These are phyloP conservation scores for Heliconius ethilla DNA, from an alignment of 2,888 invertebrate species.

Conservation along the genomic window DNA sequence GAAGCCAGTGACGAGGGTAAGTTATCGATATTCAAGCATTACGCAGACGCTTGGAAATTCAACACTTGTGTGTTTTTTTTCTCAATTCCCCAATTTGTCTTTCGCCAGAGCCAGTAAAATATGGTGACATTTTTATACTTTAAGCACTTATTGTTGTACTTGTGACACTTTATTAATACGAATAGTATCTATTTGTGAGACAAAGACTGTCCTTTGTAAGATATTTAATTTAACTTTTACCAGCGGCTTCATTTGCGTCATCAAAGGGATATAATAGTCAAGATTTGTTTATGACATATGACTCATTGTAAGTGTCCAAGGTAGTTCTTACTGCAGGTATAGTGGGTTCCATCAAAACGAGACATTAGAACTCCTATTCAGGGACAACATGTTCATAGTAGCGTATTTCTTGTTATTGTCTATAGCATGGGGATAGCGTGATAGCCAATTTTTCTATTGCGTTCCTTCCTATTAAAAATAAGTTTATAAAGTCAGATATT, in stretches of 20 bases:
- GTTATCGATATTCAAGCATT: conserved; percentile 49
- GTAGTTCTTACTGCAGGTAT: no score
- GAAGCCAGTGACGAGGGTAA: conserved; percentile 41
- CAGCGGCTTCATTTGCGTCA: no score
- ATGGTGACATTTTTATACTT: conserved; percentile 34
- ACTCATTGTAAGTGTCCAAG: no score
- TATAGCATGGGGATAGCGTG: no score
- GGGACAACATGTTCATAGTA: no score
- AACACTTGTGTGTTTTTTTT: no score
- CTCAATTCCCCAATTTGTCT: conserved; percentile 45
- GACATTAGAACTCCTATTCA: no score
- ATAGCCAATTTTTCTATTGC: no score
- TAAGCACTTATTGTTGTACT: conserved; percentile 25
- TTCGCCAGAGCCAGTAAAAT: conserved; percentile 34
- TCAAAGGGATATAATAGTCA: no score
- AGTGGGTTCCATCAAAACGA: no score
- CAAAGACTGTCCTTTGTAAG: background rate
- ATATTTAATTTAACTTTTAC: background rate
- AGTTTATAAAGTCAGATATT: background rate
- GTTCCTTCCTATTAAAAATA: background rate
- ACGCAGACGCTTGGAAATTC: conserved; percentile 61
- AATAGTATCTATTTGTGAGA: background rate
- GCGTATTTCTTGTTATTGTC: no score
- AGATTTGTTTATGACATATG: no score
- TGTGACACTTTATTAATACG: conserved; percentile 7